Evolutionary conservation across 2,888 invertebrate species (phyloP), one percentile per base, ranked within the genome.

Genomic region (Eustalomyia histrio): DNA sequence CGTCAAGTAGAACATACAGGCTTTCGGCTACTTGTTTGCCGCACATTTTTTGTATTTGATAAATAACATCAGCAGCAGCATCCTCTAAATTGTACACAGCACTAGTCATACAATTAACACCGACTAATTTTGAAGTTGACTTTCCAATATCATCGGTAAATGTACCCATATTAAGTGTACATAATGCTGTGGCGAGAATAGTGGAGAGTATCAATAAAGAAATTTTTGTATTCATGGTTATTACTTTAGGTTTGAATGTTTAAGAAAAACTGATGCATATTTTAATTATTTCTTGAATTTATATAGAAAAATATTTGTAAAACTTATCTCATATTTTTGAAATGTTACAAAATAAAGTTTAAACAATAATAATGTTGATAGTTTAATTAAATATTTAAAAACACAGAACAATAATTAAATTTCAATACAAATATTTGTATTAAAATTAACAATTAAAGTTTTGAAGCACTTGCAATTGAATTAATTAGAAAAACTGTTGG

Each of bases 171-270:
- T 33, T 10, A 8, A 50, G 17, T 4, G 9, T 3, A 7, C 29
- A 3, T 6, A 14, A 18, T 8, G 29, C 57, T 4, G 33, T 33
- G 3, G n/a, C 57, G 8, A 72, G 12, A 7, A 53, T 16, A 33
- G 64, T 35, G 24, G 60, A 17, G 55, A 79, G 55, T 29, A 79
- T 14, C n/a, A 60, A n/a, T 35, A 75, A 24, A 33, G 53, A 10
- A 33, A 65, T 21, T 68, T 79, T 72, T 18, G 33, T 7, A 79
- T 47, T 60, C 75, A 71, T 75, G 17, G 50, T 63, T 7, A 58
- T 24, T 5, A 14, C 12, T 35, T 29, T 39, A 2, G 12, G 5
- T 47, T 5, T 33, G 14, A 47, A 1, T n/a, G 14, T n/a, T 47
- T 47, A 14, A n/a, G 1, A 47, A n/a, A 47, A 47, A 47, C 43